phyloP scores from a whole-genome alignment of 2,797 vertebrate species.

The Gallinago solitaria region DNA sequence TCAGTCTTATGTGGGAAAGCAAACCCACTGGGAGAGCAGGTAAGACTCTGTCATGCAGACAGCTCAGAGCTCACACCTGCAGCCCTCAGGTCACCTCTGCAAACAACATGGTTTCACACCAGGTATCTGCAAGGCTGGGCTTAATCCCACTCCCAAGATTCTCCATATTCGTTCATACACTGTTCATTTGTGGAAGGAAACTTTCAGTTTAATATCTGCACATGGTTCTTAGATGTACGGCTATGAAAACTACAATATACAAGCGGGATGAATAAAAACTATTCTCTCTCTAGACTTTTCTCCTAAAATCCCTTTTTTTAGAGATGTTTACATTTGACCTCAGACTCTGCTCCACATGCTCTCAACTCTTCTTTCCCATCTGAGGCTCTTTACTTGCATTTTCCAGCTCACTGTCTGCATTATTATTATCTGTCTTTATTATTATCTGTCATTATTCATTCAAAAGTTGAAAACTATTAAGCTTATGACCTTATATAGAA shows the following conservation, averaged over 20 bases:
- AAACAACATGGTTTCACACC: not conserved
- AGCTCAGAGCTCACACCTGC: not conserved
- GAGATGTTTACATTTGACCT: not conserved
- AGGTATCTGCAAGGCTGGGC: not conserved
- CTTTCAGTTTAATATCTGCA: not conserved
- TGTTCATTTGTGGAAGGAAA: not conserved
- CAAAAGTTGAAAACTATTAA: not conserved
- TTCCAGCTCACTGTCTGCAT: not conserved
- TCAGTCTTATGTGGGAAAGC: not conserved
- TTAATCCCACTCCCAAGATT: not conserved
- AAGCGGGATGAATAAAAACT: not conserved
- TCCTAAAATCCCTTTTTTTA: not conserved
- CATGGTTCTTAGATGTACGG: not conserved
- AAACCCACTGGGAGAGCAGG: not conserved
- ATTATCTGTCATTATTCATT: not conserved
- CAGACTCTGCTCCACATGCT: not conserved
- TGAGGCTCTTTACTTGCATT: not conserved
- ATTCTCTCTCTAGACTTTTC: not conserved
- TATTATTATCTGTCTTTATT: too few relatives aligned
- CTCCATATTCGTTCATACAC: not conserved
- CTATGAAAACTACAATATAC: not conserved
- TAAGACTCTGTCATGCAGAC: not conserved
- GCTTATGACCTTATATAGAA: not conserved
- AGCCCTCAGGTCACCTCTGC: not conserved
- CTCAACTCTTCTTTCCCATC: not conserved